Percentiles rank a stretch among this genome's conserved stretches.
These are phyloP conservation scores for Platypus cylindrus DNA, from an alignment of 2,888 invertebrate species.

Conservation along the genomic window DNA sequence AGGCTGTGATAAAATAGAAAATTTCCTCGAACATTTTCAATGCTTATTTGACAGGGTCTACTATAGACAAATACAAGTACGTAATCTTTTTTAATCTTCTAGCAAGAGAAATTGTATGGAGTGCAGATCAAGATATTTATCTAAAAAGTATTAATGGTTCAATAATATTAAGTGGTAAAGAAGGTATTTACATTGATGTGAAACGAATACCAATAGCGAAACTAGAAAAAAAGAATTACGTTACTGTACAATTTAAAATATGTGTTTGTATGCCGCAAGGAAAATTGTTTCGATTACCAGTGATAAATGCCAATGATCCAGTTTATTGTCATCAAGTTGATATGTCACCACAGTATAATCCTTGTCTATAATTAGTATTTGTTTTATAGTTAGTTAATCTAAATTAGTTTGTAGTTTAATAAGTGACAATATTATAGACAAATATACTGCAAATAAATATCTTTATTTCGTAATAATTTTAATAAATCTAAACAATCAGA, in stretches of 20 bases:
- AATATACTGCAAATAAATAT: too few species aligned
- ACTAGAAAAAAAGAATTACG: conserved; percentile 28
- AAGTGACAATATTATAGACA: too few species aligned
- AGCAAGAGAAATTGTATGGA: conserved; percentile 50
- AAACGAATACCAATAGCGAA: conserved; percentile 56
- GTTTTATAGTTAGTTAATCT: too few species aligned
- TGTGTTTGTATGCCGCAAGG: conserved; percentile 87
- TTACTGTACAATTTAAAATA: conserved; percentile 62
- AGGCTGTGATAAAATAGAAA: neutral
- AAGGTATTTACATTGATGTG: conserved; percentile 59
- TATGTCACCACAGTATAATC: conserved; percentile 47
- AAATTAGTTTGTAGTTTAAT: too few species aligned
- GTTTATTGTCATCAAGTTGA: conserved; percentile 49
- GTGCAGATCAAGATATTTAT: conserved; percentile 66
- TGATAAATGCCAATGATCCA: conserved; percentile 42
- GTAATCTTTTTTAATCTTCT: too few species aligned
- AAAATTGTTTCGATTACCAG: conserved; percentile 65
- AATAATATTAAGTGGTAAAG: conserved; percentile 53
- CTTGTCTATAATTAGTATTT: conserved; percentile 48
- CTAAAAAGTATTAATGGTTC: conserved; percentile 66
- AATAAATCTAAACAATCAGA: too few species aligned
- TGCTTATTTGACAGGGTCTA: too few species aligned
- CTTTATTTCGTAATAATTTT: too few species aligned
- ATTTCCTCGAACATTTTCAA: conserved; percentile 1
- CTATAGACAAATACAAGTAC: too few species aligned